Evolutionary conservation across 2,888 invertebrate species (phyloP).

Genomic region (Diaprepes abbreviatus): DNA sequence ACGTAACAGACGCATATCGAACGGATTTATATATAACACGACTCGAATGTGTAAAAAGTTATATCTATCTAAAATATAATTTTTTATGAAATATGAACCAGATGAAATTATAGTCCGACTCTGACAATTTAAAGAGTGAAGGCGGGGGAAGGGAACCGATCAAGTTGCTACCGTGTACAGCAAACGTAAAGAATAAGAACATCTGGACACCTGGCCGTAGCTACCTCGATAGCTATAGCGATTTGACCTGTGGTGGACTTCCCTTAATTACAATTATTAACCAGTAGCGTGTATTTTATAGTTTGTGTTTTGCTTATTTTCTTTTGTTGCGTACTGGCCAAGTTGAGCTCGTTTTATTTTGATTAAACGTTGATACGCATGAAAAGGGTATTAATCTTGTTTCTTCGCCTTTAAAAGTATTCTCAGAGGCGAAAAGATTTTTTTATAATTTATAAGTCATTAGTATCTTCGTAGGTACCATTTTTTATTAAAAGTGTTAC

Average conservation of each 20-base stretch:
- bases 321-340: conserved; percentile 27
- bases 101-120: conserved; percentile 18
- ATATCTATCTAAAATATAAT: too few relatives aligned
- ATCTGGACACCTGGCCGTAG: conserved; percentile 65
- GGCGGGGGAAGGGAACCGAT: conserved; percentile 53
- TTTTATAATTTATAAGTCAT: too few relatives aligned
- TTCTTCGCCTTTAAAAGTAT: not conserved
- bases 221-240: conserved; percentile 43
- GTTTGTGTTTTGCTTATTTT: conserved; percentile 34
- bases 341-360: conserved; percentile 29
- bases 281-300: conserved; percentile 62
- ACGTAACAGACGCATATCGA: too few relatives aligned
- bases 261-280: conserved; percentile 67
- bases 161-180: conserved; percentile 63
- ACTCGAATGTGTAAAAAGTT: too few relatives aligned
- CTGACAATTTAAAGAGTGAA: conserved; percentile 48
- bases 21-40: too few relatives aligned
- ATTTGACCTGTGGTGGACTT: conserved; percentile 63
- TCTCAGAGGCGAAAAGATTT: not conserved
- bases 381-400: conserved; percentile 25
- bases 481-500: too few relatives aligned
- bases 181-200: conserved; percentile 56
- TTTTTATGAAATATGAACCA: not conserved
- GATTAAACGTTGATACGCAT: conserved; percentile 31
- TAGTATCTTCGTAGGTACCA: too few relatives aligned